These are phyloP conservation scores for Steromphala cineraria DNA, from an alignment of 2,888 invertebrate genomes.

Conservation along the genomic window DNA sequence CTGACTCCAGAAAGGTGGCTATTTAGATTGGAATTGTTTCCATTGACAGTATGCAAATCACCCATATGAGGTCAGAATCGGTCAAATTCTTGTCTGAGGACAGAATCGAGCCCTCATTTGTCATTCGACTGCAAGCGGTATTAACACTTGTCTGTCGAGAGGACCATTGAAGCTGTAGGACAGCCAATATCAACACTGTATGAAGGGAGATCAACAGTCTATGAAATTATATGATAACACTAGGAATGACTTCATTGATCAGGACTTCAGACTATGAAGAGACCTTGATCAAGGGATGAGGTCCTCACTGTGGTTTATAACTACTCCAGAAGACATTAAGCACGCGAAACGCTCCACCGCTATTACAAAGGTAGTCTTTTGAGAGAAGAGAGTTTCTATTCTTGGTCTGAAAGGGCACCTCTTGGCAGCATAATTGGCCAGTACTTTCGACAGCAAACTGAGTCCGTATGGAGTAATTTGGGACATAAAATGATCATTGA, in stretches of 20 bases:
- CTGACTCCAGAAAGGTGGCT: neutral
- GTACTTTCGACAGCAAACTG: too few species aligned
- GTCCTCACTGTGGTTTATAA: neutral
- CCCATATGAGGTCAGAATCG: neutral
- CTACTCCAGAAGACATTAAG: neutral
- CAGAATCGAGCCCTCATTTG: neutral
- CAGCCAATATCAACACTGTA: neutral
- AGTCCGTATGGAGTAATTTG: too few species aligned
- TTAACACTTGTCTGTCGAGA: neutral
- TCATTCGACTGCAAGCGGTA: neutral
- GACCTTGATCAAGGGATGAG: neutral
- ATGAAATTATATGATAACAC: constrained; percentile 5
- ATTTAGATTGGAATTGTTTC: neutral
- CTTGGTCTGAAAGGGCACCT: too few species aligned
- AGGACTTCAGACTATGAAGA: neutral
- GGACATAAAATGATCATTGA: too few species aligned
- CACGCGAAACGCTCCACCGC: neutral
- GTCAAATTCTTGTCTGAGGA: neutral
- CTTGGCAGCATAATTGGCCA: too few species aligned
- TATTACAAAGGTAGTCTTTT: too few species aligned
- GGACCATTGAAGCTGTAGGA: neutral
- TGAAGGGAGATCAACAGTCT: neutral
- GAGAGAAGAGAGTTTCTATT: too few species aligned
- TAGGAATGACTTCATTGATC: neutral
- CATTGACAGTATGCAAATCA: neutral